Percentiles rank a stretch among this genome's conserved stretches.
Evolutionary conservation across 2,888 invertebrate genomes (phyloP).

Genomic region (Leptinotarsa rubiginosa): DNA sequence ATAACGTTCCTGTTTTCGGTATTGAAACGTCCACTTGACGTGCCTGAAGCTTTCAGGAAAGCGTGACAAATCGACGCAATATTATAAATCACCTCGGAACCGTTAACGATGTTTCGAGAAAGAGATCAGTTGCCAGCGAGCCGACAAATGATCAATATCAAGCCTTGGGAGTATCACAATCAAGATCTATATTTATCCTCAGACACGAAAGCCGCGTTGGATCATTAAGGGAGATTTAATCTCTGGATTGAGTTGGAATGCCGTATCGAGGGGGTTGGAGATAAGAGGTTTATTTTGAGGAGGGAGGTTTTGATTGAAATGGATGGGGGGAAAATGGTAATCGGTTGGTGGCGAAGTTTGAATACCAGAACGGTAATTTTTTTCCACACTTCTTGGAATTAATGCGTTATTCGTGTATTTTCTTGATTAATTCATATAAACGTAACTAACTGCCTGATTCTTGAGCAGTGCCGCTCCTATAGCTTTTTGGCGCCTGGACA

Average conservation of each 20-base stretch:
- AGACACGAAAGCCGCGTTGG: background rate
- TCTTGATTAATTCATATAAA: too few relatives aligned
- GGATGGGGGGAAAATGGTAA: background rate
- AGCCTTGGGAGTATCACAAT: background rate
- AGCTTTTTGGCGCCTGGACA: too few relatives aligned
- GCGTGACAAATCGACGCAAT: background rate
- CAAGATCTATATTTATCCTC: constrained; percentile 5
- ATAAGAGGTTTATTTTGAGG: background rate
- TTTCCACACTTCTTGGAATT: too few relatives aligned
- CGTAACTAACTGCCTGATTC: too few relatives aligned
- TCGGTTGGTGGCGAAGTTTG: too few relatives aligned
- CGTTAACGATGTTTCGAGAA: background rate
- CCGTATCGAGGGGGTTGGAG: background rate
- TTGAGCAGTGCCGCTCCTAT: too few relatives aligned
- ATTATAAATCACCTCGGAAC: constrained; percentile 2
- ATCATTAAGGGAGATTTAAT: background rate
- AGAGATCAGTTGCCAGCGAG: background rate
- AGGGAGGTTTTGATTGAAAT: background rate
- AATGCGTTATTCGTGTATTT: too few relatives aligned
- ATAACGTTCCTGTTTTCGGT: too few relatives aligned
- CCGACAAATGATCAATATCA: constrained; percentile 10
- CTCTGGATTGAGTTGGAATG: background rate
- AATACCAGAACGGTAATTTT: too few relatives aligned
- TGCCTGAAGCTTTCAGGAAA: background rate
- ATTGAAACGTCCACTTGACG: background rate